phyloP scores from a whole-genome alignment of 2,797 vertebrate species.

The Rousettus madagascariensis region DNA sequence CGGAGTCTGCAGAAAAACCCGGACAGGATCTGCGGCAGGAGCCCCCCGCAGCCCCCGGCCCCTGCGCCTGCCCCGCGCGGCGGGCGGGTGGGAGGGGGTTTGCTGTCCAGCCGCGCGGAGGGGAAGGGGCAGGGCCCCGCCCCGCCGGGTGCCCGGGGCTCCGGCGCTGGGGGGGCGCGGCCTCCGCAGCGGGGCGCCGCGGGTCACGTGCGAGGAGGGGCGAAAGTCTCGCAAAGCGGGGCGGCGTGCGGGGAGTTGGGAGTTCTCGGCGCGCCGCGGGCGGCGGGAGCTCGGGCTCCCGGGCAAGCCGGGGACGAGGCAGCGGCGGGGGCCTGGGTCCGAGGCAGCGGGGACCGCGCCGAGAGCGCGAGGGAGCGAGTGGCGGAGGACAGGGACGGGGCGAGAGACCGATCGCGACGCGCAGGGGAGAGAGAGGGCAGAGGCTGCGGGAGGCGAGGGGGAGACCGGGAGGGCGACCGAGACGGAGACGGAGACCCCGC shows the following conservation, averaged over 20 bases:
- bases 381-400: not conserved
- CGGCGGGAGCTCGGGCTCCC: slow-evolving; percentile 78
- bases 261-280: slow-evolving; percentile 78
- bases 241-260: slow-evolving; percentile 75
- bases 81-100: not conserved
- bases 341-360: slow-evolving; percentile 51
- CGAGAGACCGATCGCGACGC: not conserved
- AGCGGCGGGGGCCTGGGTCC: slow-evolving; percentile 61
- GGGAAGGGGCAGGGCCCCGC: not conserved
- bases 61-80: not conserved
- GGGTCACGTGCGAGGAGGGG: slow-evolving; percentile 86
- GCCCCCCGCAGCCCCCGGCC: not conserved
- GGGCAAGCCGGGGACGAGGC: slow-evolving; percentile 69
- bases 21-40: slow-evolving; percentile 4
- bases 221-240: slow-evolving; percentile 86
- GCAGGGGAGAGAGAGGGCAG: not conserved
- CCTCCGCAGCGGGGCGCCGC: slow-evolving; percentile 74
- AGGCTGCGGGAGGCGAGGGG: not conserved
- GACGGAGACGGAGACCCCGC: not conserved
- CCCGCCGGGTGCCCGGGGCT: not conserved
- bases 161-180: not conserved
- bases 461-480: not conserved
- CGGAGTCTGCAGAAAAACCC: slow-evolving; percentile 64
- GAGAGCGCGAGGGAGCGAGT: slow-evolving; percentile 25
- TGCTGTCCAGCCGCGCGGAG: not conserved